Conservation (phyloP, 2,797 vertebrate species). For the Peromyscus aztecus region DNA sequence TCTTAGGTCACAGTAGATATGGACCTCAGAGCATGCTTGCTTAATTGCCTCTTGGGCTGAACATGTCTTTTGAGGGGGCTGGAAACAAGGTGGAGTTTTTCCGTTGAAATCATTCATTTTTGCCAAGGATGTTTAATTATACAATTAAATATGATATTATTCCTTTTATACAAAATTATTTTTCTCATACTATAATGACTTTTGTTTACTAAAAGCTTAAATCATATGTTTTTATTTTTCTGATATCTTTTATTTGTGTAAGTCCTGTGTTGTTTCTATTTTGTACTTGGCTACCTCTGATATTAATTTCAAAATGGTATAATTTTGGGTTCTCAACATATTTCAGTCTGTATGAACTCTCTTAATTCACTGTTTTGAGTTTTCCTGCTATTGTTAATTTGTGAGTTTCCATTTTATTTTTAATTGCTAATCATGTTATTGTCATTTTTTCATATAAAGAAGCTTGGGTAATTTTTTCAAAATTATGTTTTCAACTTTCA, state of each 20-base stretch:
- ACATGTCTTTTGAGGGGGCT: background rate
- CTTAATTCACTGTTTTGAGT: background rate
- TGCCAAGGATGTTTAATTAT: background rate
- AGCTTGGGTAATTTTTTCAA: background rate
- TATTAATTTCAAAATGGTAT: background rate
- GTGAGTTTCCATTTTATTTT: background rate
- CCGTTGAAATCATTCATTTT: background rate
- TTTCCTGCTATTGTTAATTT: background rate
- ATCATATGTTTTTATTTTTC: background rate
- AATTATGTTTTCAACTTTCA: background rate
- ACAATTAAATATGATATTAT: conserved; percentile 10
- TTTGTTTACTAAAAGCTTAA: background rate
- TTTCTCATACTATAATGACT: background rate
- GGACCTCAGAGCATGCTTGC: background rate
- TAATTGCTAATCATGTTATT: background rate
- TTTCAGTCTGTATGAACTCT: background rate
- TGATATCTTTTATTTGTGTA: background rate
- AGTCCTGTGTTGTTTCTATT: background rate
- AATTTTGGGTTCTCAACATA: background rate
- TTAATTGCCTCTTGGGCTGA: background rate
- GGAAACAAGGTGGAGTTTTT: background rate
- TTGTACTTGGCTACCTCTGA: background rate
- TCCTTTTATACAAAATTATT: background rate
- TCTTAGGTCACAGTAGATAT: background rate
- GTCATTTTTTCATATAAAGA: background rate